Conservation (phyloP, 2,113 vertebrate species). For the Scartelaos histophorus region DNA sequence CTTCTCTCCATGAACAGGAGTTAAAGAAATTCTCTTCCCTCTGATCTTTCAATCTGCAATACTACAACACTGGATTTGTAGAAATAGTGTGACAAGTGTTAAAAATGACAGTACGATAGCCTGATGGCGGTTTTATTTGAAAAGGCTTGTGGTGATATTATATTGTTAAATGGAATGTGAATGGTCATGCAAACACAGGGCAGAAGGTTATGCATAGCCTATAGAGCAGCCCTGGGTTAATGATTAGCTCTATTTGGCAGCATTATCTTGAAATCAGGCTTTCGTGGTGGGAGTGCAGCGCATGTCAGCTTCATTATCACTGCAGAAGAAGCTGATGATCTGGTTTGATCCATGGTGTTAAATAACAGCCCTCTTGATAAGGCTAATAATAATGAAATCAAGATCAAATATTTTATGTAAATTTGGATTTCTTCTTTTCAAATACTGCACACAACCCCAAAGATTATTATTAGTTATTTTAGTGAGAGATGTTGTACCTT, state of each 20-base stretch:
- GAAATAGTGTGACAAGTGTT: conserved; percentile 38
- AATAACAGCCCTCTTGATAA: conserved; percentile 8
- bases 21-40: not conserved
- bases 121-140: not conserved
- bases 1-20: conserved; percentile 13
- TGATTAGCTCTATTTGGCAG: not conserved
- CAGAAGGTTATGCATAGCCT: conserved; percentile 6
- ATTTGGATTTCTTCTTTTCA: not conserved
- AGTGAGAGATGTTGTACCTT: not conserved
- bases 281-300: not conserved
- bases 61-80: not conserved
- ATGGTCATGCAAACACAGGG: conserved; percentile 9
- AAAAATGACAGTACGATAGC: conserved; percentile 5
- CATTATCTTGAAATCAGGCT: conserved; percentile 5
- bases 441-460: not conserved
- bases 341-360: conserved; percentile 5
- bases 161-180: conserved; percentile 27
- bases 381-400: not conserved
- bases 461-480: not conserved
- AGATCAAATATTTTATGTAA: not conserved
- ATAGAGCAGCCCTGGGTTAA: conserved; percentile 12
- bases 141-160: not conserved
- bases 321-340: conserved; percentile 4
- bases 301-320: conserved; percentile 14
- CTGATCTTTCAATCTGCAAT: conserved; percentile 18